Evolutionary conservation across 2,113 vertebrate species (phyloP).

Genomic region (Xiphophorus maculatus): DNA sequence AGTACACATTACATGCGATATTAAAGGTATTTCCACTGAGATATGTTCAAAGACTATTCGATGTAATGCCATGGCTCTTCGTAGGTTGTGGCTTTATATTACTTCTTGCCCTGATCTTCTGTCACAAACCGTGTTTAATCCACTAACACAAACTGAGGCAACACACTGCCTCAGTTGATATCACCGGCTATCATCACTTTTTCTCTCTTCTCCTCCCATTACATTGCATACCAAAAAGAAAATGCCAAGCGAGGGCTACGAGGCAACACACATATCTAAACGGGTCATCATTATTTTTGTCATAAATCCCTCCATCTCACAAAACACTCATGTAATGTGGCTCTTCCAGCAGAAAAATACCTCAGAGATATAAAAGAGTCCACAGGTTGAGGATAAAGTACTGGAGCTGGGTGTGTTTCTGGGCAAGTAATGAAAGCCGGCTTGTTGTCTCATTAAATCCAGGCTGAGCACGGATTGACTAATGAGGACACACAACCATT

Average conservation of each 20-base stretch:
- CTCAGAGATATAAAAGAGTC: conserved; percentile 33
- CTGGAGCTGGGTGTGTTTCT: conserved; percentile 1
- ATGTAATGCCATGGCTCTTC: background rate
- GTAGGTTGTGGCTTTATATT: background rate
- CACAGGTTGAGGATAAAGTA: conserved; percentile 8
- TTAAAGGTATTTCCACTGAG: background rate
- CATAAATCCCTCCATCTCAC: conserved; percentile 47
- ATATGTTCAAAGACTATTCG: background rate
- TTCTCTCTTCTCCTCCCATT: conserved; percentile 14
- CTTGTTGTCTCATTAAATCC: conserved; percentile 42
- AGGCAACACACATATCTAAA: conserved; percentile 32
- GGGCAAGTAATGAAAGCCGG: conserved; percentile 16
- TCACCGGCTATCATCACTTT: conserved; percentile 40
- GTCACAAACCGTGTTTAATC: conserved; percentile 34
- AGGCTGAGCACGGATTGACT: conserved; percentile 25
- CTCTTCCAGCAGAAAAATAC: conserved; percentile 19
- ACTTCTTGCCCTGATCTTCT: conserved; percentile 5
- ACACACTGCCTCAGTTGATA: conserved; percentile 15
- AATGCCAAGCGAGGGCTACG: conserved; percentile 16
- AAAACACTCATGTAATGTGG: conserved; percentile 28
- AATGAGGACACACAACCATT: conserved; percentile 42
- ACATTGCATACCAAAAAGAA: conserved; percentile 39
- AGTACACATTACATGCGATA: background rate
- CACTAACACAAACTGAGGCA: conserved; percentile 23
- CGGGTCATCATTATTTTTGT: conserved; percentile 54